Base-by-base conservation (phyloP, 92 coral and sea anemone genomes). In the Actinernus sp. region DNA sequence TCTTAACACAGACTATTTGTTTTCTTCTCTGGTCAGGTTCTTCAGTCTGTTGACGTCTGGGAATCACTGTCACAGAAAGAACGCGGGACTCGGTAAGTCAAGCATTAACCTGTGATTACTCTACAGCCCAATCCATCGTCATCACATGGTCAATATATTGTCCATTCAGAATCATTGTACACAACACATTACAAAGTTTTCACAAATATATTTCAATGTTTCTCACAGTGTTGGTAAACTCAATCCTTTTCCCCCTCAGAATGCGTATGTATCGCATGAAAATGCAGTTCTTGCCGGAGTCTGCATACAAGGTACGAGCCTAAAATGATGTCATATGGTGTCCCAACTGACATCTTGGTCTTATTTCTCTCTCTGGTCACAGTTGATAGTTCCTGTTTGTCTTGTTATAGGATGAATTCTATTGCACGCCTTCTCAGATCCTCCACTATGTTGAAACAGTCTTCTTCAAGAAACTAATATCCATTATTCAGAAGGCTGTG, bases 1-100 rank as follows among this genome's bases (percentile, higher is more conserved):
- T n/a, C n/a, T n/a, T n/a, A n/a, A n/a, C n/a, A n/a, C n/a, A n/a
- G n/a, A n/a, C n/a, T n/a, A n/a, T 2, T 12, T 24, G 4, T 12
- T 16, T 25, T 11, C 10, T 20, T 29, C 41, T 43, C 23, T 22
- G 18, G 49, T 25, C 59, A 93, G 98, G 93, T 93, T 2, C 55
- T 93, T 44, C 83, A 89, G 51, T 71, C 78, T 26, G 92, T 84
- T 2, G 98, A 90, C 44, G 93, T 93, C 30, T 93, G 97, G 88
- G 98, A 93, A 63, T 82, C 97, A 1, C 79, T 93, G 21, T 74
- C 97, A 52, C 57, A 89, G 39, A 93, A 93, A 44, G 75, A 91
- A 20, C 44, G 25, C 1, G 84, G 93, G 30, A 51, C 73, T 10
- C 55, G 98, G 98, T 93, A 58, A 55, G 72, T 17, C 37, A 55